Evolutionary conservation across 2,888 invertebrate genomes (phyloP), one percentile per base, ranked within the genome.

Genomic region (Cancer borealis): DNA sequence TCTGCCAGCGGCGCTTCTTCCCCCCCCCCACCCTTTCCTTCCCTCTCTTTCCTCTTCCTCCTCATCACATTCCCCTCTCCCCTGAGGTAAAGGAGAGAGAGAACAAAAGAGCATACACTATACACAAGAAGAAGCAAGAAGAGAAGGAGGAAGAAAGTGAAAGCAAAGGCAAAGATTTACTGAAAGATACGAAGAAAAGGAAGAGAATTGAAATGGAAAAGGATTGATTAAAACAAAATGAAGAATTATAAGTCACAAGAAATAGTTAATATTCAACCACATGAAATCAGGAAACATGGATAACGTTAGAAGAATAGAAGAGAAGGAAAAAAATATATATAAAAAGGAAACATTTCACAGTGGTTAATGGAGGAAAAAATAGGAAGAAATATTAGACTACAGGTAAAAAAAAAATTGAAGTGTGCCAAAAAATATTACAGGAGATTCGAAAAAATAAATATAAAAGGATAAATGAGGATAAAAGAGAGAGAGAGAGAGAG

Each of bases 401-500:
- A 54, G n/a, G 8, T n/a, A n/a, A n/a, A 73, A 73, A n/a, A 73
- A 21, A 73, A 73, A 73, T n/a, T 73, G 73, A 73, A 73, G n/a
- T 73, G 79, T 30, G 79, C 3, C 12, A 79, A 79, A 26, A 30
- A 79, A 79, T n/a, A 54, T 73, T 21, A 73, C 54, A 54, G 54
- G 14, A 54, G n/a, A 66, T 66, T 66, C 66, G 66, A 79, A 26
- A 79, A 2, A 79, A 26, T 30, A 30, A 8, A n/a, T n/a, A 26
- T 17, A 54, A 54, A n/a, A n/a, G n/a, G n/a, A n/a, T n/a, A n/a
- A 66, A 66, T 87, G 88, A 45, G 88, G 6, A 47, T 88, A 30
- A 6, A 21, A 46, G 46, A 46, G 88, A 46, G 47, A 46, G 88
- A 88, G 88, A 88, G 88, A 88, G 88, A 88, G 88, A 88, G 88